These are phyloP conservation scores for Augiades crinisus DNA, from an alignment of 2,888 invertebrate species.

Conservation along the genomic window DNA sequence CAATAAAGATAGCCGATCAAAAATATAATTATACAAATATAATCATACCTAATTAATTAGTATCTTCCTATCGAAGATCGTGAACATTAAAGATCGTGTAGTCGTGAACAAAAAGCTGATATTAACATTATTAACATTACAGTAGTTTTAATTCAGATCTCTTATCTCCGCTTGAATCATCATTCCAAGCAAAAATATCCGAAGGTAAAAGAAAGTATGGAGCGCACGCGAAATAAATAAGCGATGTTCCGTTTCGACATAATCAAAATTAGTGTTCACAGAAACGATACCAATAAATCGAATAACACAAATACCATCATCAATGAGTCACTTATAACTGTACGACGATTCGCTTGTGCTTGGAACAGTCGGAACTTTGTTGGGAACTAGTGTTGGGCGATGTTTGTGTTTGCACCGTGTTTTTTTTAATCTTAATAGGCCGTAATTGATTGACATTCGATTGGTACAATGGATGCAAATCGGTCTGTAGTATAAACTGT, in stretches of 20 bases:
- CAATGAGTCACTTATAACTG: constrained; percentile 12
- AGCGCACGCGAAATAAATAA: constrained; percentile 1
- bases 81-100: too few species aligned
- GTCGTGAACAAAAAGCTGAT: too few species aligned
- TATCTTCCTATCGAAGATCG: too few species aligned
- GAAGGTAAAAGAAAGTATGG: background rate
- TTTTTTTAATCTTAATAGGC: too few species aligned
- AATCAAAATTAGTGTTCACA: constrained; percentile 21
- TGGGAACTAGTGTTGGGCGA: background rate
- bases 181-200: background rate
- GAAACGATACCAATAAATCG: constrained; percentile 21
- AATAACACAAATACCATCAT: constrained; percentile 17
- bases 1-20: too few species aligned
- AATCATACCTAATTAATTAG: too few species aligned
- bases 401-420: background rate
- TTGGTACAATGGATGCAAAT: too few species aligned
- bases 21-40: too few species aligned
- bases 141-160: background rate
- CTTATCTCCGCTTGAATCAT: background rate
- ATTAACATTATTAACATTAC: too few species aligned
- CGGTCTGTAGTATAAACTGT: too few species aligned
- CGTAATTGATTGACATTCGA: too few species aligned
- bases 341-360: background rate
- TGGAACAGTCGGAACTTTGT: background rate
- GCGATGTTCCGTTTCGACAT: constrained; percentile 10